Base-by-base conservation (phyloP, 2,797 vertebrate genomes). In the Myiothlypis coronata region DNA sequence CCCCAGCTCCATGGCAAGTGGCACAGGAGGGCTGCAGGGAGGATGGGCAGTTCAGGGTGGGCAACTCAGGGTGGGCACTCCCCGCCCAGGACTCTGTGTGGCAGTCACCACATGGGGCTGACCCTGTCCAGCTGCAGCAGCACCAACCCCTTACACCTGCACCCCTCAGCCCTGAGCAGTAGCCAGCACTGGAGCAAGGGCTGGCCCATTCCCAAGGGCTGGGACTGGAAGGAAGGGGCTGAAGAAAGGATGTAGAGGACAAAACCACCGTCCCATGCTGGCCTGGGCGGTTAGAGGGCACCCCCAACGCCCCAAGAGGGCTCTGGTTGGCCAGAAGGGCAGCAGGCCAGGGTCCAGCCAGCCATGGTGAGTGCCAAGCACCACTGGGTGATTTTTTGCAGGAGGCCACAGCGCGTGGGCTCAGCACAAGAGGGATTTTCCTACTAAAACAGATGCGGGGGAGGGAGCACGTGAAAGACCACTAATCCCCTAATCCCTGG, bases 401-500 rank as follows among this genome's bases (percentile, higher is more conserved):
- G 69, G 53, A 91, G 78, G 79, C 71, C 30, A 14, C 56, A 50
- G 67, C 2, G 72, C 57, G 34, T 84, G 91, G 81, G 79, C 92
- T 90, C 39, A 2, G 92, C 87, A 56, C 69, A 89, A 77, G 87
- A 92, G 93, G 91, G 95, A 96, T 97, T 94, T 94, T 94, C 88
- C 92, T 87, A n/a, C 88, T 93, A 50, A 93, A 87, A 81, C 83
- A 94, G 92, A 89, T 91, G 90, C 79, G 87, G 79, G 94, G 91
- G 35, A 69, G 74, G 77, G 75, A 89, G 95, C 94, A 96, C 92
- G 92, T 97, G 97, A 96, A 92, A 92, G 91, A 86, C 34, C 78
- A 68, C 80, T 96, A 95, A 97, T 96, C 97, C 87, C 71, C 93
- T 97, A 96, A 97, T 97, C 96, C 96, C 85, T 34, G 84, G 96